Evolutionary conservation across 2,888 invertebrate genomes (phyloP).

Genomic region (Venusia cambrica): DNA sequence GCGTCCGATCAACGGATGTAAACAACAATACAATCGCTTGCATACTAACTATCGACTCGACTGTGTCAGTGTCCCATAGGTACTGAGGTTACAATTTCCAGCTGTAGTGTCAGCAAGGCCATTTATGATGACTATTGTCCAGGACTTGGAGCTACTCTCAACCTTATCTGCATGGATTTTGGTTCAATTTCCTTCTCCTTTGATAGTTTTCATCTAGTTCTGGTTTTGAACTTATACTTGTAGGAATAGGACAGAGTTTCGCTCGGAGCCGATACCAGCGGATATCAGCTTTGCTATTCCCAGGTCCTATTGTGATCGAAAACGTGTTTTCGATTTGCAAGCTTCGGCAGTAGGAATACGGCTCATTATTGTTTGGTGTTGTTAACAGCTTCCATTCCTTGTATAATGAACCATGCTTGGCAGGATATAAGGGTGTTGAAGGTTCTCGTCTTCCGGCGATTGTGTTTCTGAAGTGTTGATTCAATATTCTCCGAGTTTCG

Average conservation of each 20-base stretch:
- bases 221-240: too few species aligned
- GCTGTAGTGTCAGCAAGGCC: conserved; percentile 7
- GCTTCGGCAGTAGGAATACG: too few species aligned
- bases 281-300: too few species aligned
- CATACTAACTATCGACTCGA: conserved; percentile 11
- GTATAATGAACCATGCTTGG: background rate
- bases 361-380: too few species aligned
- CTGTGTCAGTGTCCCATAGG: conserved; percentile 6
- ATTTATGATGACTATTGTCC: conserved; percentile 19
- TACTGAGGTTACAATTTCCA: conserved; percentile 18
- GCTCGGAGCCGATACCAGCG: too few species aligned
- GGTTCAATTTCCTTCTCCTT: conserved; percentile 4
- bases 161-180: conserved; percentile 6
- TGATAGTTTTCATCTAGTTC: background rate
- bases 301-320: too few species aligned
- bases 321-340: too few species aligned
- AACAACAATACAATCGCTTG: background rate
- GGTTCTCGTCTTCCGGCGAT: conserved; percentile 21
- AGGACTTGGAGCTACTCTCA: conserved; percentile 1
- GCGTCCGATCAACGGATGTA: conserved; percentile 1
- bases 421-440: conserved; percentile 4
- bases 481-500: conserved; percentile 20
- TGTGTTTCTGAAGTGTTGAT: conserved; percentile 24
- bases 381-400: background rate
- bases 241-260: too few species aligned